These are phyloP conservation scores for Brachyhypopomus occidentalis DNA, from an alignment of 2,113 vertebrate species.

Conservation along the genomic window DNA sequence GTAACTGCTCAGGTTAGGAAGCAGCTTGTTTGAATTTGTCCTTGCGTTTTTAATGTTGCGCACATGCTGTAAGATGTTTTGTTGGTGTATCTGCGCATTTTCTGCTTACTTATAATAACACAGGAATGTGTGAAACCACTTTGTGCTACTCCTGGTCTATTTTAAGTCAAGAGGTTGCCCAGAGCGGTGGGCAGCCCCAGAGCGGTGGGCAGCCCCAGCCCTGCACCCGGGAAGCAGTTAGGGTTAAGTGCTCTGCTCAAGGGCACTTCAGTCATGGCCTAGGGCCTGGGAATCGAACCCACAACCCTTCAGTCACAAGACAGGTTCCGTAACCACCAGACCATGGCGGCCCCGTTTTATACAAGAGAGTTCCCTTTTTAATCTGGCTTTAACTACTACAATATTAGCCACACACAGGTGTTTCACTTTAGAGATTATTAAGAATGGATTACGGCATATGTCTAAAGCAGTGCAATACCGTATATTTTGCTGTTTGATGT, in stretches of 20 bases:
- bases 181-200: background rate
- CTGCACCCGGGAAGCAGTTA: too few species aligned
- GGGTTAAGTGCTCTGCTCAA: too few species aligned
- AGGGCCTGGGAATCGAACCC: too few species aligned
- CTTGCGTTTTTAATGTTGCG: background rate
- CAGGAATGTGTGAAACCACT: slow-evolving; percentile 7
- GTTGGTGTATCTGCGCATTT: slow-evolving; percentile 17
- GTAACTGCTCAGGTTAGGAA: slow-evolving; percentile 36
- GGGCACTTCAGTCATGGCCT: too few species aligned
- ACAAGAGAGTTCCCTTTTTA: slow-evolving; percentile 5
- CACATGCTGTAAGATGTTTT: slow-evolving; percentile 18
- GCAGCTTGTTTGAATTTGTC: slow-evolving; percentile 32
- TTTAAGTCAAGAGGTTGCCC: slow-evolving; percentile 2
- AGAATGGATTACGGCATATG: background rate
- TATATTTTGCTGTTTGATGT: too few species aligned
- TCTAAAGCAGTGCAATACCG: background rate
- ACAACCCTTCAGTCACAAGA: too few species aligned
- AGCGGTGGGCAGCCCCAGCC: too few species aligned
- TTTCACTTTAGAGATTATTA: background rate
- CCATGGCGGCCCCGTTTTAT: background rate
- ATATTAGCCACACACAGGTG: background rate
- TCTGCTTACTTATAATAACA: slow-evolving; percentile 9
- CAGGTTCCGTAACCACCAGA: too few species aligned
- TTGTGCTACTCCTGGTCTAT: slow-evolving; percentile 20
- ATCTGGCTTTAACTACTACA: background rate